Conservation (phyloP, 1,140 invertebrate genomes). For the Psix sp. region DNA sequence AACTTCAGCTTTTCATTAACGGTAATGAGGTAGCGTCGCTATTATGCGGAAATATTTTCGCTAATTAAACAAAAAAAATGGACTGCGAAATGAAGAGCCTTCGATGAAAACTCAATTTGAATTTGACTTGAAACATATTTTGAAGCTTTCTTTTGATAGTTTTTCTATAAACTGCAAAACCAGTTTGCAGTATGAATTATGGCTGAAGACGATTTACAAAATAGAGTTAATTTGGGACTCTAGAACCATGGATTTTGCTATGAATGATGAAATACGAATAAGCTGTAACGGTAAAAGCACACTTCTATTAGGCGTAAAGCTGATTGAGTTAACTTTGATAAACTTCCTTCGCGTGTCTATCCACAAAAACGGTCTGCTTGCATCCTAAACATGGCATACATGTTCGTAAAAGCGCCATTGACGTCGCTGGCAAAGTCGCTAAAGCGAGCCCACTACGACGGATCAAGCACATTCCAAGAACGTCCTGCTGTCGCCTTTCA, state of each 20-base stretch:
- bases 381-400: constrained; percentile 22
- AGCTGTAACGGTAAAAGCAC: background rate
- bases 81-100: too few relatives aligned
- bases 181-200: too few relatives aligned
- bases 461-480: constrained; percentile 27
- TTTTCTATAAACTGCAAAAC: too few relatives aligned
- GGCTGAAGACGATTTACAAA: background rate
- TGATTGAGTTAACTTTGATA: constrained; percentile 41
- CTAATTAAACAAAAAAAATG: too few relatives aligned
- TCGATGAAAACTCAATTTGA: too few relatives aligned
- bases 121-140: too few relatives aligned
- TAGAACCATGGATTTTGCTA: constrained; percentile 1
- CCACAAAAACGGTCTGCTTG: constrained; percentile 23
- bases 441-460: constrained; percentile 18
- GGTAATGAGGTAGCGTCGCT: too few relatives aligned
- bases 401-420: constrained; percentile 13
- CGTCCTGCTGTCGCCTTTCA: constrained; percentile 16
- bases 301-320: constrained; percentile 10
- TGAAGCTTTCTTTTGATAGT: too few relatives aligned
- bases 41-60: too few relatives aligned
- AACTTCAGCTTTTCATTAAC: too few relatives aligned
- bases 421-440: constrained; percentile 14
- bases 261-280: constrained; percentile 20
- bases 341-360: constrained; percentile 21
- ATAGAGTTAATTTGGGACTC: background rate